phyloP scores from a whole-genome alignment of 2,888 invertebrate genomes.

The Harpagoxenus sublaevis region DNA sequence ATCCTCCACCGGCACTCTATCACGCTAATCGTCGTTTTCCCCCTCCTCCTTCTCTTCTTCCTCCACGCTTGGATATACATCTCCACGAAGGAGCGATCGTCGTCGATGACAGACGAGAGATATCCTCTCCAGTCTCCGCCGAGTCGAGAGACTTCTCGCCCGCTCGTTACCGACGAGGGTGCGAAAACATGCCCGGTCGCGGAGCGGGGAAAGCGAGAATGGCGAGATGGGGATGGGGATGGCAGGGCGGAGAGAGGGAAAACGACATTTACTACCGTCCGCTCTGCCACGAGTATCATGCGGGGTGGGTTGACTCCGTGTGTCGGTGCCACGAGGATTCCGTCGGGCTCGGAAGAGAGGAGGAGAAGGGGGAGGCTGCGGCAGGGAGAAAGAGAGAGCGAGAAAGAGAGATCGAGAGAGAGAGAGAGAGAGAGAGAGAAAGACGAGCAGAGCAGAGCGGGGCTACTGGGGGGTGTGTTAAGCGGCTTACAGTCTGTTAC shows the following conservation, averaged over 20 bases:
- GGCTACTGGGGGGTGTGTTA: slow-evolving; percentile 81
- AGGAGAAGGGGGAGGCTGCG: not conserved
- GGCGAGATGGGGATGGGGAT: slow-evolving; percentile 44
- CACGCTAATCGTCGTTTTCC: slow-evolving; percentile 45
- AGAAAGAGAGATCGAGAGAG: slow-evolving; percentile 4
- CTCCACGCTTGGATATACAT: slow-evolving; percentile 23
- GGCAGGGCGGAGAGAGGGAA: slow-evolving; percentile 42
- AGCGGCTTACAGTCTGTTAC: slow-evolving; percentile 85
- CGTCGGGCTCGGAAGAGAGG: slow-evolving; percentile 56
- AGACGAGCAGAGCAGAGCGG: slow-evolving; percentile 58
- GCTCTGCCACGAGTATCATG: slow-evolving; percentile 52
- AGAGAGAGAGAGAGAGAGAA: slow-evolving; percentile 27
- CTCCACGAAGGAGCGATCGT: slow-evolving; percentile 35
- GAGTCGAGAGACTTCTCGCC: slow-evolving; percentile 56
- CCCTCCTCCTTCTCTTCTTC: not conserved
- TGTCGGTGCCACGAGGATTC: slow-evolving; percentile 72
- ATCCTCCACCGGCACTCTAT: slow-evolving; percentile 22
- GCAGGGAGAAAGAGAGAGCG: not conserved
- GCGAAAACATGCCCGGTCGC: slow-evolving; percentile 59
- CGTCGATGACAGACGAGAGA: slow-evolving; percentile 51
- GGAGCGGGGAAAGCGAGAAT: not conserved
- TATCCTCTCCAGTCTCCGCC: slow-evolving; percentile 35
- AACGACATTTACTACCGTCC: slow-evolving; percentile 64
- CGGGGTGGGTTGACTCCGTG: slow-evolving; percentile 74
- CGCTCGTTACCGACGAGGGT: slow-evolving; percentile 50